Evolutionary conservation across 2,113 vertebrate genomes (phyloP).

Genomic region (Dipodomys stephensi): DNA sequence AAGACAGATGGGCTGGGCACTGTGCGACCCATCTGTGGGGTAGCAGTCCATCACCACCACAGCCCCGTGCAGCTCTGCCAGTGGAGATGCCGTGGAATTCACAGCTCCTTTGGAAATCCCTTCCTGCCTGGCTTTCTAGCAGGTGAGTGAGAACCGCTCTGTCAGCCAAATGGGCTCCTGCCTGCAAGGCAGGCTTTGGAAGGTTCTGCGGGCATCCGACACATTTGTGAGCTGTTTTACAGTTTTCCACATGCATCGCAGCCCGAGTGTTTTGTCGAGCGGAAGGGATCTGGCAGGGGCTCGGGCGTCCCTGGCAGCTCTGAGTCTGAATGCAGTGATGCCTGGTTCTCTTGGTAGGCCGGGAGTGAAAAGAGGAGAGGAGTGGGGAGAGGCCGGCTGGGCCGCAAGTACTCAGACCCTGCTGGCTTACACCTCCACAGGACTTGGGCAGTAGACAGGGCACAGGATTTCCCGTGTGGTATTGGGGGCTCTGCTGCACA

Average conservation of each 20-base stretch:
- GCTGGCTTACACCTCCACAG: too few relatives aligned
- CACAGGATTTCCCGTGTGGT: background rate
- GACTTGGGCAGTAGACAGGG: too few relatives aligned
- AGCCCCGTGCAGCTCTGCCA: slow-evolving; percentile 81
- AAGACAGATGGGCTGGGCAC: slow-evolving; percentile 87
- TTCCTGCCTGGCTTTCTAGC: slow-evolving; percentile 72
- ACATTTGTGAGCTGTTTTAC: background rate
- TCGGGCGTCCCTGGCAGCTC: background rate
- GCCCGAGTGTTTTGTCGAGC: background rate
- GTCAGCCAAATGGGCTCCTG: slow-evolving; percentile 74
- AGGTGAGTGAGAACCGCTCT: slow-evolving; percentile 74
- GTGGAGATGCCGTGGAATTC: slow-evolving; percentile 79
- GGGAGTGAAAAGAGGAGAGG: too few relatives aligned
- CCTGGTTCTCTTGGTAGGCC: background rate
- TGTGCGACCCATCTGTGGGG: slow-evolving; percentile 85
- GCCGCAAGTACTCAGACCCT: background rate
- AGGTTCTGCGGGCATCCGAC: slow-evolving; percentile 49
- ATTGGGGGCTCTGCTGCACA: background rate
- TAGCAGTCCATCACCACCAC: slow-evolving; percentile 82
- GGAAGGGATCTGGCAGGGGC: slow-evolving; percentile 5
- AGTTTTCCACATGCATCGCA: background rate
- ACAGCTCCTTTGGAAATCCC: slow-evolving; percentile 67
- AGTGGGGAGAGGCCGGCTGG: too few relatives aligned
- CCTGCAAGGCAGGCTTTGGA: slow-evolving; percentile 69
- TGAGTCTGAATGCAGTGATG: background rate